Conservation (phyloP, 92 coral and sea anemone species). For the Palythoa grandis region DNA sequence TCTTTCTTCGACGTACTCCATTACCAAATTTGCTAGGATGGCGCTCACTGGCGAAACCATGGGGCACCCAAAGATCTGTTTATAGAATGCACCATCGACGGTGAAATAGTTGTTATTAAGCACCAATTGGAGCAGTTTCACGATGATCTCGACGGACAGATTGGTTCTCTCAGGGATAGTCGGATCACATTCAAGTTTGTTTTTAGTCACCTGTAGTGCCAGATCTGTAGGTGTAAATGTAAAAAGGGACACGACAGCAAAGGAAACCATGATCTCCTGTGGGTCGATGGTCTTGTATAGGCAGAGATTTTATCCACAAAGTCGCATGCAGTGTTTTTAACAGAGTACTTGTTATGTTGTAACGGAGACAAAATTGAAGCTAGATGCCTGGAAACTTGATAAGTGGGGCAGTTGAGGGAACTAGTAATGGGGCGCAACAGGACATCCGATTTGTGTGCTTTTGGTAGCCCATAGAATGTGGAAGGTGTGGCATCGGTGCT, state of each 20-base stretch:
- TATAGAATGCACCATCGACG: slow-evolving; percentile 15
- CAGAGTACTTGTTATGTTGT: too few relatives aligned
- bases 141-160: background rate
- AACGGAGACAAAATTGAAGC: background rate
- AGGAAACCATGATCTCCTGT: background rate
- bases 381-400: slow-evolving; percentile 32
- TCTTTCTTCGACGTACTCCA: slow-evolving; percentile 53
- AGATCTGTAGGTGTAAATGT: background rate
- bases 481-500: background rate
- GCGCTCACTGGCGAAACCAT: slow-evolving; percentile 64
- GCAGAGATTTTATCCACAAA: too few relatives aligned
- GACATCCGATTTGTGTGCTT: background rate
- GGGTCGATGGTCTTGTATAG: too few relatives aligned
- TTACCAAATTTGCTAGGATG: slow-evolving; percentile 35
- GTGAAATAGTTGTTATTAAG: slow-evolving; percentile 31
- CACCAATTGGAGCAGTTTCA: background rate
- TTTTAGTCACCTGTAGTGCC: background rate
- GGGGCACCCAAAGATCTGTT: slow-evolving; percentile 57
- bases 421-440: slow-evolving; percentile 16
- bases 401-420: slow-evolving; percentile 9
- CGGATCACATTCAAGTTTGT: background rate
- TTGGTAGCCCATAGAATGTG: background rate
- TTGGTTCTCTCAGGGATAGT: background rate
- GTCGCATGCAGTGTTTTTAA: too few relatives aligned
- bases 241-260: background rate